phyloP scores from a whole-genome alignment of 2,113 vertebrate species.

The Passer domesticus region DNA sequence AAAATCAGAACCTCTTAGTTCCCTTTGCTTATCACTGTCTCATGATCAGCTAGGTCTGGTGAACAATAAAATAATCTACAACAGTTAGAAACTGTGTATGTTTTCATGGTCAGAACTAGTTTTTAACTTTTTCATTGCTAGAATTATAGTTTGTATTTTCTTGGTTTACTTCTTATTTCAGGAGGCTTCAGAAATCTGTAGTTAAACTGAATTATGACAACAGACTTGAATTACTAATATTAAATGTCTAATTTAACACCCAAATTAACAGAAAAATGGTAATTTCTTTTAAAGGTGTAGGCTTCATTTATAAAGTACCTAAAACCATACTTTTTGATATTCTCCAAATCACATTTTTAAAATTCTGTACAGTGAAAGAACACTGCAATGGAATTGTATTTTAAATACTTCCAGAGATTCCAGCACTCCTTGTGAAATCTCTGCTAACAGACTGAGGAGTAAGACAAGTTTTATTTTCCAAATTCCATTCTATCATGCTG shows the following conservation, averaged over 20 bases:
- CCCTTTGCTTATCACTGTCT: slow-evolving; percentile 1
- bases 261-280: neutral
- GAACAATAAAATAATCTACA: neutral
- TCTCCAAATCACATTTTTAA: neutral
- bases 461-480: neutral
- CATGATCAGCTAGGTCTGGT: neutral
- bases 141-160: neutral
- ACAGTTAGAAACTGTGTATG: neutral
- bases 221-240: neutral
- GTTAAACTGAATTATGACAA: neutral
- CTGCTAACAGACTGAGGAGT: neutral
- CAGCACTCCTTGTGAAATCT: neutral
- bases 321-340: accelerated
- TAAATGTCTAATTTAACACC: neutral
- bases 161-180: neutral
- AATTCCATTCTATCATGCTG: neutral
- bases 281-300: neutral
- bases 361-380: neutral
- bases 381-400: neutral
- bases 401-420: neutral
- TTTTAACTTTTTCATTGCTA: neutral
- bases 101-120: neutral
- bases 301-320: neutral
- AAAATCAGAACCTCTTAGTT: slow-evolving; percentile 56
- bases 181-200: neutral